Percentiles rank a stretch among this genome's conserved stretches.
These are phyloP conservation scores for Nothoprocta perdicaria DNA, from an alignment of 2,113 vertebrate species.

Conservation along the genomic window DNA sequence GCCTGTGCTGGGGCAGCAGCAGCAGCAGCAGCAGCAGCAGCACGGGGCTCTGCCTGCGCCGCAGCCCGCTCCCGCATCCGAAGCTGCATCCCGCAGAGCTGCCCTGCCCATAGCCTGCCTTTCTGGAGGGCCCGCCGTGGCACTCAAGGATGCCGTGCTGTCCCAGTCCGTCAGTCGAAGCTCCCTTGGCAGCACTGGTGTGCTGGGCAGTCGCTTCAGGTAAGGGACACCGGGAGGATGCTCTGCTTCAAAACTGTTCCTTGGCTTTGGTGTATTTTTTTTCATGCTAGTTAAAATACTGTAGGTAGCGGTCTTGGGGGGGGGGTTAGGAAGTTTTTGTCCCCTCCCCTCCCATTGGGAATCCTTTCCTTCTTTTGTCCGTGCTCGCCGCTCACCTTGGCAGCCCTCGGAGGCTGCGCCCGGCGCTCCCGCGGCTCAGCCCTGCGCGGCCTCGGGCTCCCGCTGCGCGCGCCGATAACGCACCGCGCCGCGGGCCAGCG, in stretches of 20 bases:
- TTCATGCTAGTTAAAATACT: neutral
- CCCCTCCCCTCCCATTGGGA: neutral
- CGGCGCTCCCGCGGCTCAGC: neutral
- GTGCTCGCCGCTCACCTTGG: neutral
- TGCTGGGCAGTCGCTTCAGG: rapidly evolving
- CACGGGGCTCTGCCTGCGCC: too few relatives aligned
- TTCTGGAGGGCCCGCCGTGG: neutral
- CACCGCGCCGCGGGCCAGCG: neutral
- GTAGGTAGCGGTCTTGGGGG: rapidly evolving
- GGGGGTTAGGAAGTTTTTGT: neutral
- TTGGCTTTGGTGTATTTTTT: neutral
- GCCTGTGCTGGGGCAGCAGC: too few relatives aligned
- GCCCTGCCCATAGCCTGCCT: rapidly evolving
- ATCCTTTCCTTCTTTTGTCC: neutral
- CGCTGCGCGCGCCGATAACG: neutral
- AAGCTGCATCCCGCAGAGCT: too few relatives aligned
- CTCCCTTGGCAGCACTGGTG: rapidly evolving
- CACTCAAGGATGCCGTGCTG: too few relatives aligned
- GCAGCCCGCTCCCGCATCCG: too few relatives aligned
- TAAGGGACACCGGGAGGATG: neutral
- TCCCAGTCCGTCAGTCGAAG: neutral
- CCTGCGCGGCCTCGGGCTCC: conserved; percentile 32
- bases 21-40: too few relatives aligned
- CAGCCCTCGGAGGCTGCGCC: neutral
- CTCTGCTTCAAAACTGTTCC: neutral